A percentile compares a stretch with the other conserved stretches of the same genome.
Conservation (phyloP, 2,888 invertebrate species). For the Drosophila sordidula region DNA sequence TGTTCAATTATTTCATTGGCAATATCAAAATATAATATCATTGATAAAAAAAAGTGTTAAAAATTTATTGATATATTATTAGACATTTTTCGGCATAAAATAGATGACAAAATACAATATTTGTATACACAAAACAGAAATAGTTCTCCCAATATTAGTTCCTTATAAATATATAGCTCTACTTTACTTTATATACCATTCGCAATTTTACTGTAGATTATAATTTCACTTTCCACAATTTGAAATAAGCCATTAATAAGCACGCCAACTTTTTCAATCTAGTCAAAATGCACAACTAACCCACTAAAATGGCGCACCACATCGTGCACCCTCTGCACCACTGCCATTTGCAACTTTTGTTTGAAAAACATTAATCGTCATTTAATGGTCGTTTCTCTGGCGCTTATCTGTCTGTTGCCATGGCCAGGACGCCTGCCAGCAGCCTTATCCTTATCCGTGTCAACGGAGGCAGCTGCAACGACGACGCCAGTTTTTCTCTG, state of each 20-base stretch:
- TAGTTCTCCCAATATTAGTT: too few relatives aligned
- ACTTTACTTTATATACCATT: too few relatives aligned
- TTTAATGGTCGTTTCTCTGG: conserved; percentile 48
- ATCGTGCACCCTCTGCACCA: not conserved
- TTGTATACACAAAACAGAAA: too few relatives aligned
- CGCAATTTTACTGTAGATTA: too few relatives aligned
- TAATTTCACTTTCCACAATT: not conserved
- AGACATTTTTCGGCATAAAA: too few relatives aligned
- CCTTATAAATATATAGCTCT: too few relatives aligned
- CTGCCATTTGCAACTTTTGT: not conserved
- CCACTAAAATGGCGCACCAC: not conserved
- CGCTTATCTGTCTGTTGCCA: conserved; percentile 50
- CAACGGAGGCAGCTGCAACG: conserved; percentile 19
- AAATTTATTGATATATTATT: too few relatives aligned
- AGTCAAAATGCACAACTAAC: conserved; percentile 8
- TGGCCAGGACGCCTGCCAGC: conserved; percentile 10
- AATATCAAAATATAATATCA: too few relatives aligned
- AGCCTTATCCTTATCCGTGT: conserved; percentile 18
- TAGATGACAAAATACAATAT: too few relatives aligned
- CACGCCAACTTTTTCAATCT: conserved; percentile 20
- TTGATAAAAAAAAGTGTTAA: too few relatives aligned
- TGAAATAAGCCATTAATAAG: not conserved
- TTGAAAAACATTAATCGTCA: conserved; percentile 57
- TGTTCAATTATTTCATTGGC: too few relatives aligned
- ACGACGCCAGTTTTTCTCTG: conserved; percentile 3